Percentiles rank a stretch among this genome's conserved stretches.
phyloP scores from a whole-genome alignment of 2,888 invertebrate genomes.

The Notocelia uddmanniana region DNA sequence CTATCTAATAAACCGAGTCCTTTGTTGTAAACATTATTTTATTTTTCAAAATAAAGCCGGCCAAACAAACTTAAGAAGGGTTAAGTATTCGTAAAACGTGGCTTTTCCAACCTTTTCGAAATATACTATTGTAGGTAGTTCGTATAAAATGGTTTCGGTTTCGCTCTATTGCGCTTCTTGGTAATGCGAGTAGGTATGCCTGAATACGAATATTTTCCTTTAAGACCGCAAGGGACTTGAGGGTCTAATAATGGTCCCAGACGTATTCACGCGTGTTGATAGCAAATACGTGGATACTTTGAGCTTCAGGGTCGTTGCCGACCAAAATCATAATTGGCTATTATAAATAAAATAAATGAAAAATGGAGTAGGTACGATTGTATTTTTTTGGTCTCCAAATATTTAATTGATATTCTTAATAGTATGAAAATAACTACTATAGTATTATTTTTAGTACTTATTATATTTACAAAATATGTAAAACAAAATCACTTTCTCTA shows the following conservation, averaged over 20 bases:
- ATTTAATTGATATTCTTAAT: too few species aligned
- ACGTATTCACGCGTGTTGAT: slow-evolving; percentile 47
- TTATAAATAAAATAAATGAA: too few species aligned
- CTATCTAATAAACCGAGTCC: background rate
- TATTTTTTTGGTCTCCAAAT: too few species aligned
- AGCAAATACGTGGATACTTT: slow-evolving; percentile 47
- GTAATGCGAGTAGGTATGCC: background rate
- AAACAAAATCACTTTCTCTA: too few species aligned
- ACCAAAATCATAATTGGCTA: too few species aligned
- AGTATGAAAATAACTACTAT: too few species aligned
- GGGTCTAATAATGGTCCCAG: slow-evolving; percentile 47
- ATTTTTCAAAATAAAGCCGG: background rate
- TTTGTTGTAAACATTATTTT: background rate
- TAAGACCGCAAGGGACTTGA: slow-evolving; percentile 41
- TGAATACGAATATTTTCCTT: slow-evolving; percentile 30
- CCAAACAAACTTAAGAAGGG: too few species aligned
- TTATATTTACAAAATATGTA: too few species aligned
- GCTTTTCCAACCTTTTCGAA: background rate
- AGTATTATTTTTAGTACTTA: too few species aligned
- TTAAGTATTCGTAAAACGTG: too few species aligned
- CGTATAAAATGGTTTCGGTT: slow-evolving; percentile 2
- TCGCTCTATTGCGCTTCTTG: slow-evolving; percentile 18
- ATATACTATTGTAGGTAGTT: slow-evolving; percentile 1
- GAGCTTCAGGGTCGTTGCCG: slow-evolving; percentile 44
- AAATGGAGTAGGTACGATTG: too few species aligned